phyloP scores from a whole-genome alignment of 1,140 invertebrate genomes.

The Euura saliciscinereae region DNA sequence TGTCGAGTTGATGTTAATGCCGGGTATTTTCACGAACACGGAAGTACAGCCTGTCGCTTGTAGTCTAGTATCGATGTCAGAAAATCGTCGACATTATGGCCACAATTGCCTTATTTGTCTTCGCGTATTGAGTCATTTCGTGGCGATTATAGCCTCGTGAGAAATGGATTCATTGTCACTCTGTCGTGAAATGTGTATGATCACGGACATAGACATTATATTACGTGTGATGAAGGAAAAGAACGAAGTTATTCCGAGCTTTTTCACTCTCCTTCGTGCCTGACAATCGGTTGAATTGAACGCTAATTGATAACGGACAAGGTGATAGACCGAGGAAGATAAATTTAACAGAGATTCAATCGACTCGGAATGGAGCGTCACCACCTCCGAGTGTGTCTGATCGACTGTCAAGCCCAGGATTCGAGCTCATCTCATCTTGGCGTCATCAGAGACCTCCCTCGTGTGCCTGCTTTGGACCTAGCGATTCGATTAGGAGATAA shows the following conservation, averaged over 20 bases:
- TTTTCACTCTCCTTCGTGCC: no score
- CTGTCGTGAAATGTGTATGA: no score
- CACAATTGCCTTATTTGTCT: background rate
- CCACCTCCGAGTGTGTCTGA: slow-evolving; percentile 22
- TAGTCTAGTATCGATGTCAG: background rate
- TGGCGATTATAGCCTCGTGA: background rate
- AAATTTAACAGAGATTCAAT: slow-evolving; percentile 3
- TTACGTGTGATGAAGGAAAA: no score
- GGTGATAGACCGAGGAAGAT: background rate
- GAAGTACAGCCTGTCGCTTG: no score
- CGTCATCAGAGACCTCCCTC: slow-evolving; percentile 1
- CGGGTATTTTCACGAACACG: no score
- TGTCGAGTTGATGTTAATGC: no score
- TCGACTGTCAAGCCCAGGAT: slow-evolving; percentile 1
- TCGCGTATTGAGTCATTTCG: background rate
- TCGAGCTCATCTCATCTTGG: slow-evolving; percentile 1
- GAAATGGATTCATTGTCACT: no score
- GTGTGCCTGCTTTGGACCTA: background rate
- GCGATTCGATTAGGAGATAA: background rate
- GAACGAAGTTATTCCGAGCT: no score
- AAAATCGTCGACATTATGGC: background rate
- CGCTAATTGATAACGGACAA: slow-evolving; percentile 2
- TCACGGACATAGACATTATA: no score
- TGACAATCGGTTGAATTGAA: background rate
- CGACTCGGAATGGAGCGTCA: slow-evolving; percentile 20